Percentiles rank a stretch among this genome's conserved stretches.
These are phyloP conservation scores for Bombylius discolor DNA, from an alignment of 2,888 invertebrate species.

Conservation along the genomic window DNA sequence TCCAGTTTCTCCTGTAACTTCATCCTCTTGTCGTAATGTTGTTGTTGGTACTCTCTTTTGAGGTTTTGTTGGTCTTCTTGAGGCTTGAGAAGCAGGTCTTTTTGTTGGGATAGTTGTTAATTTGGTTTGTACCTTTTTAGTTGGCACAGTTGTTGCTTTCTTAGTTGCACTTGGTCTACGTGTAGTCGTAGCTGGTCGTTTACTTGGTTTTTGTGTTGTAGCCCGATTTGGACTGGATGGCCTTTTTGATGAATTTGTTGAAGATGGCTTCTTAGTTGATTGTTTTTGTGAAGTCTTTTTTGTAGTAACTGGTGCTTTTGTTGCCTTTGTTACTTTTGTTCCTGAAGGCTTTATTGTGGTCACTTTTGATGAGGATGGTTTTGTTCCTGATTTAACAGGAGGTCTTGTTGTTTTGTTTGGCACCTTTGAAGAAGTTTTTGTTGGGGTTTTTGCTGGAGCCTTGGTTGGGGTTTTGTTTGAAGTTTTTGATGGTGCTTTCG, in stretches of 20 bases:
- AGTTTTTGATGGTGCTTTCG: slow-evolving; percentile 13
- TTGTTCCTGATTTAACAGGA: too few species aligned
- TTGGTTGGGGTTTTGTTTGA: slow-evolving; percentile 23
- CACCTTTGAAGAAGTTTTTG: slow-evolving; percentile 26
- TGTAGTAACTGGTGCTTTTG: slow-evolving; percentile 17
- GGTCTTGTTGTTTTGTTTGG: slow-evolving; percentile 10
- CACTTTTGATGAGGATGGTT: slow-evolving; percentile 10
- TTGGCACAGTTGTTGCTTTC: slow-evolving; percentile 15
- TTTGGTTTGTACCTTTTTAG: not conserved
- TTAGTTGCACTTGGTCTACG: slow-evolving; percentile 22
- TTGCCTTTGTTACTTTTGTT: slow-evolving; percentile 23
- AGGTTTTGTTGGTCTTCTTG: slow-evolving; percentile 25
- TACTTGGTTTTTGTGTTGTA: slow-evolving; percentile 36
- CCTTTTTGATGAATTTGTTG: slow-evolving; percentile 17
- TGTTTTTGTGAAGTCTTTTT: not conserved
- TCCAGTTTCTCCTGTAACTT: slow-evolving; percentile 23
- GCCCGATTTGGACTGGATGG: slow-evolving; percentile 24
- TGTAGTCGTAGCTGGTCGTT: slow-evolving; percentile 24
- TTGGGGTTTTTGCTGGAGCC: slow-evolving; percentile 28
- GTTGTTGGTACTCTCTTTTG: slow-evolving; percentile 29
- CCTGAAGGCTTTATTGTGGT: slow-evolving; percentile 23
- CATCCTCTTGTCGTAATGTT: slow-evolving; percentile 28
- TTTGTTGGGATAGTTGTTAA: slow-evolving; percentile 35
- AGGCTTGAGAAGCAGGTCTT: slow-evolving; percentile 24
- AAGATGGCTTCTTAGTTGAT: slow-evolving; percentile 33